Conservation (phyloP, 2,113 vertebrate genomes). For the Spea multiplicata region DNA sequence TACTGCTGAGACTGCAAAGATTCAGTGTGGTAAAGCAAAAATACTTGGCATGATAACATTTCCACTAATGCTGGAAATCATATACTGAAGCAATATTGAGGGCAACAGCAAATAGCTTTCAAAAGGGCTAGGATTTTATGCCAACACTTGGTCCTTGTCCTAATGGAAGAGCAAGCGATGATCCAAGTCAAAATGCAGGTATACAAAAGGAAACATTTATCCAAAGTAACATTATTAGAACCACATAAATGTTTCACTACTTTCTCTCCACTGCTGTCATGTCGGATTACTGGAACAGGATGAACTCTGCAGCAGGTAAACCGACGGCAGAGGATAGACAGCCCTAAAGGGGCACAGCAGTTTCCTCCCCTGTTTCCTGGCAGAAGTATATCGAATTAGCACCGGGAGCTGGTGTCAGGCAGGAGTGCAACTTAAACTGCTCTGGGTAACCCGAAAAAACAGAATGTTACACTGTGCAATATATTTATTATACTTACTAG, state of each 20-base stretch:
- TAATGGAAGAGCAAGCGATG: not conserved
- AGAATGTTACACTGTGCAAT: too few species aligned
- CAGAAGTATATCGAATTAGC: not conserved
- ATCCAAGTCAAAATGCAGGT: not conserved
- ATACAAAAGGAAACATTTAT: not conserved
- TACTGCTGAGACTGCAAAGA: too few species aligned
- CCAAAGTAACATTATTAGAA: not conserved
- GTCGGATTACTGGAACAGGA: not conserved
- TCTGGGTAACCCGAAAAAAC: too few species aligned
- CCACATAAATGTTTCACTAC: not conserved
- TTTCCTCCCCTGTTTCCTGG: not conserved
- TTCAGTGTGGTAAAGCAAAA: too few species aligned
- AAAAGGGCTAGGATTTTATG: too few species aligned
- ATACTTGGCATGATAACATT: too few species aligned
- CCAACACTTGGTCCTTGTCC: not conserved
- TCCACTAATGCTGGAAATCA: too few species aligned
- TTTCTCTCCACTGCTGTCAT: not conserved
- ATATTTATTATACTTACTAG: too few species aligned
- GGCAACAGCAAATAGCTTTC: too few species aligned
- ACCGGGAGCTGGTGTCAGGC: not conserved
- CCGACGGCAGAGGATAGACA: not conserved
- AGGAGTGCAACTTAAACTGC: too few species aligned
- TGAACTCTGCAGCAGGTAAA: not conserved
- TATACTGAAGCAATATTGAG: too few species aligned
- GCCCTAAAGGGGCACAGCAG: not conserved